Conservation (phyloP, 2,888 invertebrate genomes). For the Brassicogethes aeneus region DNA sequence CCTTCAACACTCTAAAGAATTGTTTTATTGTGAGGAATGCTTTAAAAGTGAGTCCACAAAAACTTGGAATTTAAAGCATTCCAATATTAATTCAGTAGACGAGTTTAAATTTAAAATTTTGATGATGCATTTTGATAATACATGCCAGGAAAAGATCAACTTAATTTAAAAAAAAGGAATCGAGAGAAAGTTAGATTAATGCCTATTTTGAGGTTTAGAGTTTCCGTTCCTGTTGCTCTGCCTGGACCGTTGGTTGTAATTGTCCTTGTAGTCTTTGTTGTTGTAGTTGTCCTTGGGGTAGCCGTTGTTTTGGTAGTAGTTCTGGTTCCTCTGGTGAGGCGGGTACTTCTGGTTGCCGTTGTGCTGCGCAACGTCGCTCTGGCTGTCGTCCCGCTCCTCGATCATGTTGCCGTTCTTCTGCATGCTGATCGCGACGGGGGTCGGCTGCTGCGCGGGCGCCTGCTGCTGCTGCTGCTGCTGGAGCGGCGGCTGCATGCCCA, state of each 20-base stretch:
- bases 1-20: background rate
- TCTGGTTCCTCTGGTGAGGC: background rate
- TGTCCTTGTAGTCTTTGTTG: background rate
- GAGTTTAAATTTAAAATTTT: background rate
- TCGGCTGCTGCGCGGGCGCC: background rate
- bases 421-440: background rate
- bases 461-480: background rate
- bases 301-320: slow-evolving; percentile 1
- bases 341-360: background rate
- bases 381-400: background rate
- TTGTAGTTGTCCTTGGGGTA: background rate
- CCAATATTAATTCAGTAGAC: background rate
- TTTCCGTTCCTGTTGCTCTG: slow-evolving; percentile 2
- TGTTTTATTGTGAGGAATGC: background rate
- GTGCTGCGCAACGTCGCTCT: background rate
- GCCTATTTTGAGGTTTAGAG: slow-evolving; percentile 1
- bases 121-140: background rate
- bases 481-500: background rate
- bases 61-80: background rate
- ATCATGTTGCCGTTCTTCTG: background rate
- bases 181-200: background rate
- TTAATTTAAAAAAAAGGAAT: background rate
- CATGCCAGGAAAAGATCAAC: background rate
- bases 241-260: background rate
- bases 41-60: background rate